Percentiles rank a stretch among this genome's conserved stretches.
Evolutionary conservation across 2,797 vertebrate genomes (phyloP).

Genomic region (Acipenser ruthenus): DNA sequence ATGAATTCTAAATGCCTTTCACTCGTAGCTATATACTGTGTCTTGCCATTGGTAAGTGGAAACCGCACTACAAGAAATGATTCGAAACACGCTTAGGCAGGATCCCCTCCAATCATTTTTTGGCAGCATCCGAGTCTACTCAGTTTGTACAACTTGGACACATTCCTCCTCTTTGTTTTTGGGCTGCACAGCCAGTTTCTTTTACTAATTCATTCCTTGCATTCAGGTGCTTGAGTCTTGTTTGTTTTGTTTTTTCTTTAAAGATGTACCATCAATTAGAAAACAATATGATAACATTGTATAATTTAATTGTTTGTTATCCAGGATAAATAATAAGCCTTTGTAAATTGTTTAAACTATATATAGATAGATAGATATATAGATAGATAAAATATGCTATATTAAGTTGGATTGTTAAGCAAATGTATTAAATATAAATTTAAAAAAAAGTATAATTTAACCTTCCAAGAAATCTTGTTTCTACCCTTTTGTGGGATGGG

Average conservation of each 20-base stretch:
- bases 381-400: background rate
- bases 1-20: background rate
- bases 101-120: constrained; percentile 28
- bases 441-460: background rate
- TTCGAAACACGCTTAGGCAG: constrained; percentile 21
- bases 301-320: no score
- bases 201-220: constrained; percentile 34
- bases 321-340: no score
- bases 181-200: constrained; percentile 31
- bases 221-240: background rate
- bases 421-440: no score
- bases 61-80: background rate
- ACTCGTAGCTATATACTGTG: constrained; percentile 2
- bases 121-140: constrained; percentile 22
- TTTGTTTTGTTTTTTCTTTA: background rate
- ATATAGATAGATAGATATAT: no score
- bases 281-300: no score
- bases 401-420: no score
- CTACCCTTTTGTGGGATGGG: no score
- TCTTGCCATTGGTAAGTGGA: constrained; percentile 4
- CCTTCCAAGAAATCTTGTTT: no score
- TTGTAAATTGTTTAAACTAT: no score
- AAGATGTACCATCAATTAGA: background rate
- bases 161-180: constrained; percentile 26
- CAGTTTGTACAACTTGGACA: constrained; percentile 22